Evolutionary conservation across 2,888 invertebrate species (phyloP), one percentile per base, ranked within the genome.

Genomic region (Microplitis manilae): DNA sequence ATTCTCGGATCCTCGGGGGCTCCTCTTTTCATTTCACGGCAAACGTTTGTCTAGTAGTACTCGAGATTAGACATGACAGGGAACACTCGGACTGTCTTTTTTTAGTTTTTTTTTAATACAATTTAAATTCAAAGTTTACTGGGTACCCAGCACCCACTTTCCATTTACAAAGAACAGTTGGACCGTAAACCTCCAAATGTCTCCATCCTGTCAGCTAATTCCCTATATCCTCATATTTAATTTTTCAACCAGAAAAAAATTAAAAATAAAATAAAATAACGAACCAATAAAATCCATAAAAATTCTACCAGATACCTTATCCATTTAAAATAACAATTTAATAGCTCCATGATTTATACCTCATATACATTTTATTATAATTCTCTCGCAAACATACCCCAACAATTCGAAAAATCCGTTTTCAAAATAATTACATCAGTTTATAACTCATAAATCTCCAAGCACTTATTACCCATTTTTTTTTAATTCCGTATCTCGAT

Each of bases 1-100:
- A 78, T 78, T 81, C 50, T 79, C 62, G 70, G 70, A 30, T 59
- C 70, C 30, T 70, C 70, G 17, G 20, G 30, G 67, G 30, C 30
- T 38, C 67, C 38, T n/a, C 5, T 67, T n/a, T 67, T n/a, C 8
- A n/a, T 38, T 39, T 20, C 17, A 69, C 50, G 41, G n/a, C 17
- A 69, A 38, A 13, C 13, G 41, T 20, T 50, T 59, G 70, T 60
- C 69, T 70, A 70, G 70, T 60, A 59, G 50, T 50, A 50, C 50
- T 50, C 13, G 50, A 50, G 50, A 62, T 17, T 62, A 62, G 64
- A 64, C 64, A 38, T 67, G 67, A 67, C 20, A 20, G 64, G 20
- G 64, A 50, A 50, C 13, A 50, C 50, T 50, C 50, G 8, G 50
- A 64, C 17, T 64, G 64, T 20, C 15, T 64, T 64, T 64, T 64